Conservation (phyloP, 2,888 invertebrate species). For the Cheilosia soror region DNA sequence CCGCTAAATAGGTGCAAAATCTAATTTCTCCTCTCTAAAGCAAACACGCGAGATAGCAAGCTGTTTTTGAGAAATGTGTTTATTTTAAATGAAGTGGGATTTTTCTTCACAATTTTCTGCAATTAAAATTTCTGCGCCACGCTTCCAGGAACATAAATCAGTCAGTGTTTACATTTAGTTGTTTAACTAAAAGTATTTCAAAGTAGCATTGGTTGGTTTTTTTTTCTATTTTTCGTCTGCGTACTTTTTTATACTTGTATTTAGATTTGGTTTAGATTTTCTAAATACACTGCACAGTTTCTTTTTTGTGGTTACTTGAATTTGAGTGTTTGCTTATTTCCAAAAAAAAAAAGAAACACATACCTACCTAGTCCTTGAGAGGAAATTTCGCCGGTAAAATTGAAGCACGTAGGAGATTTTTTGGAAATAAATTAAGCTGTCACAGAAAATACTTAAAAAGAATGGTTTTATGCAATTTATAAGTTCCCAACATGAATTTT, state of each 20-base stretch:
- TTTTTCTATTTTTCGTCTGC: conserved; percentile 22
- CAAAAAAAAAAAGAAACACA: neutral
- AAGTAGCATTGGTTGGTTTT: conserved; percentile 19
- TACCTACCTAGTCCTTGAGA: conserved; percentile 10
- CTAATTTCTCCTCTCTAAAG: neutral
- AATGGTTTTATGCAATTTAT: no score
- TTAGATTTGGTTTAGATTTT: conserved; percentile 13
- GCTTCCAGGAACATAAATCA: conserved; percentile 70
- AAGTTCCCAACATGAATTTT: no score
- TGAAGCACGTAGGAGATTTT: neutral
- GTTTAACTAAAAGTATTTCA: conserved; percentile 63
- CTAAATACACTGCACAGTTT: conserved; percentile 13
- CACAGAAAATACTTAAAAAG: no score
- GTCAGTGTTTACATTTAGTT: conserved; percentile 58
- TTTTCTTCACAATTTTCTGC: conserved; percentile 69
- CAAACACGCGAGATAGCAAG: conserved; percentile 37
- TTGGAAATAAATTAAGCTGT: no score
- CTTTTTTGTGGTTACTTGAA: conserved; percentile 76
- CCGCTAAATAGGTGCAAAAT: conserved; percentile 38
- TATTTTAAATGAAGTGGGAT: conserved; percentile 59
- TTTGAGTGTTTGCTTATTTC: conserved; percentile 71
- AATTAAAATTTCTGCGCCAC: conserved; percentile 75
- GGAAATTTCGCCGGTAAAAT: neutral
- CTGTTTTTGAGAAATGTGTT: conserved; percentile 57
- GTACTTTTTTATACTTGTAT: neutral